Base-by-base conservation (phyloP, 2,888 invertebrate genomes). In the Sinopyrophorus schimmeli region DNA sequence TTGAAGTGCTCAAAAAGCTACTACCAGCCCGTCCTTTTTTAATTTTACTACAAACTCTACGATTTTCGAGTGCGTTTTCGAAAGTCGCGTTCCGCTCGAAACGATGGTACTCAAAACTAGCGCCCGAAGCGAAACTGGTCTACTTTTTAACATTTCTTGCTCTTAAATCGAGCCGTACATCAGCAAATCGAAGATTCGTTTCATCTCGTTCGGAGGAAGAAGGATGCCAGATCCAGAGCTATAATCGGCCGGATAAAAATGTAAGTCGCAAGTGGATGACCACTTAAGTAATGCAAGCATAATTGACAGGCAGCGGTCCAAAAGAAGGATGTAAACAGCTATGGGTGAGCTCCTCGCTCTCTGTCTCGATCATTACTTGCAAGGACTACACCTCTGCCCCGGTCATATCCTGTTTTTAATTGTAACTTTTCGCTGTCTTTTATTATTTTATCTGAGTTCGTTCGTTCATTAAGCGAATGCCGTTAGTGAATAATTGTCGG, bases 231-330 rank as follows among this genome's bases (percentile, higher is more conserved):
- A 28, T 44, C 31, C 24, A 31, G 31, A 40, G 55, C 52, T 57
- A 57, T 61, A 60, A 63, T 56, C 48, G 52, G 39, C 47, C 37
- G 47, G 53, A 58, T 62, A 60, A 62, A 60, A 64, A 61, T 62
- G 54, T 59, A 55, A 58, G 52, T 60, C 57, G 58, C 59, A 62
- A 60, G 63, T 65, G 59, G 62, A 64, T 61, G 65, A 62, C 64
- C 66, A 63, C 64, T 66, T 66, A 67, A 64, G 62, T 65, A 67
- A 66, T 65, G 64, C 64, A 60, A 52, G 63, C 55, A 65, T 66
- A 66, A 64, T 64, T 66, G 67, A 64, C 64, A 60, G 48, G 50
- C 53, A 62, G 62, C 55, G 54, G 63, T 32, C 55, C 63, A 62
- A 40, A 28, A 26, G 42, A 43, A 39, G 46, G 11, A 18, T 53